Evolutionary conservation across 2,113 vertebrate species (phyloP).

Genomic region (Anser cygnoides): DNA sequence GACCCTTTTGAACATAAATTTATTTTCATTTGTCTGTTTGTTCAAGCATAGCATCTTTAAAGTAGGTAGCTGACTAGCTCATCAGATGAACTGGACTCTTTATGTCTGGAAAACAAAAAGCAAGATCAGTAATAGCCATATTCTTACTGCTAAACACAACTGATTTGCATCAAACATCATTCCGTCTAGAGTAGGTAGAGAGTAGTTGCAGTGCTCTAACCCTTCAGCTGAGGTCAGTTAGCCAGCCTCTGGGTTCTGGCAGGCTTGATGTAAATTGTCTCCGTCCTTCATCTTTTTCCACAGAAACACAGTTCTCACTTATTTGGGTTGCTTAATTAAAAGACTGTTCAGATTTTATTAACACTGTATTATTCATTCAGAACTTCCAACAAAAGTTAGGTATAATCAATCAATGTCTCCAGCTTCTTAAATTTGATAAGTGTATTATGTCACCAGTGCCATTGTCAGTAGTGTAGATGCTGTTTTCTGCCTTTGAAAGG

Average conservation of each 20-base stretch:
- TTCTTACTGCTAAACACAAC: not conserved
- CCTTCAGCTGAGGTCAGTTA: not conserved
- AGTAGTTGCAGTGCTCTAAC: not conserved
- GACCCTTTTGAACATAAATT: not conserved
- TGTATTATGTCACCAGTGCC: not conserved
- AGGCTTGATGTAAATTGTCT: not conserved
- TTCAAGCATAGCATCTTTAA: not conserved
- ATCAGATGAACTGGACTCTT: not conserved
- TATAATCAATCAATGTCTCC: accelerated
- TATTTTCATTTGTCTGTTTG: not conserved
- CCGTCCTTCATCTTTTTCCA: not conserved
- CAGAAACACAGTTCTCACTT: not conserved
- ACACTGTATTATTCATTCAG: not conserved
- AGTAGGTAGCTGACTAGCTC: not conserved
- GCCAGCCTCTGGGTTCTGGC: not conserved
- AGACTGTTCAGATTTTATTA: not conserved
- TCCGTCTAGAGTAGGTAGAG: not conserved
- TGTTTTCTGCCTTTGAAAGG: not conserved
- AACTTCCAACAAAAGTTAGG: not conserved
- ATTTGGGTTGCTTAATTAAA: not conserved
- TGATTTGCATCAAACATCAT: not conserved
- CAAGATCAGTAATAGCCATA: not conserved
- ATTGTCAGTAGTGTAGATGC: not conserved
- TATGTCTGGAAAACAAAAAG: not conserved
- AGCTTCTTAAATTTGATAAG: accelerated